Percentiles rank a stretch among this genome's conserved stretches.
Evolutionary conservation across 2,113 vertebrate species (phyloP).

Genomic region (human): GRCh38 chr3:185726001-185726500

Average conservation of each 20-base stretch:
- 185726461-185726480: neutral
- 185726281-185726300: neutral
- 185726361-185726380: neutral
- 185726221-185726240: neutral
- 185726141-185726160: neutral
- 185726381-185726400: neutral
- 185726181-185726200: neutral
- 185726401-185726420: neutral
- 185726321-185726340: neutral
- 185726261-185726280: neutral
- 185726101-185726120: neutral
- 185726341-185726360: neutral
- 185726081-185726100: neutral
- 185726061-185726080: neutral
- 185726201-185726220: neutral
- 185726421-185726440: neutral
- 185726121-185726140: neutral
- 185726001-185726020: neutral
- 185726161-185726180: neutral
- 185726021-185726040: neutral
- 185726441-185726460: neutral
- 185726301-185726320: neutral
- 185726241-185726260: neutral
- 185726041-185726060: neutral
- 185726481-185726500: neutral